These are phyloP conservation scores for Cnemophilus loriae DNA, from an alignment of 2,113 vertebrate species.

Conservation along the genomic window DNA sequence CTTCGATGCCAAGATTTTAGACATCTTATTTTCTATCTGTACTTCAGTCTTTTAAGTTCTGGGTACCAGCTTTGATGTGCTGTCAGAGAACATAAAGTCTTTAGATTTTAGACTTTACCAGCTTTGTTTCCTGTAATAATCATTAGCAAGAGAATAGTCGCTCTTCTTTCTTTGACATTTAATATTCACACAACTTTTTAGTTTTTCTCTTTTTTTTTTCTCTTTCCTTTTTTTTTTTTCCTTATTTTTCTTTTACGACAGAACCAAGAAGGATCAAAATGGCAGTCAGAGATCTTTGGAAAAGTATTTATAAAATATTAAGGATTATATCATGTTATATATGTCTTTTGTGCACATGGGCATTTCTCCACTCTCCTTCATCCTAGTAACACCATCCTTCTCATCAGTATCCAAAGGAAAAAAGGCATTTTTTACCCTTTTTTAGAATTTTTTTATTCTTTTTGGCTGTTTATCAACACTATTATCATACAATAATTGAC, in stretches of 20 bases:
- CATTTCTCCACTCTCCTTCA: neutral
- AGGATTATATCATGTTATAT: neutral
- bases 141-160: neutral
- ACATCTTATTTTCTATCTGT: neutral
- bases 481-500: neutral
- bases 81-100: neutral
- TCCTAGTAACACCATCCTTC: neutral
- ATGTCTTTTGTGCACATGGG: neutral
- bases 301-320: neutral
- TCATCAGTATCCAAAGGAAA: neutral
- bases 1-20: neutral
- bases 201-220: neutral
- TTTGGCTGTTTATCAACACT: neutral
- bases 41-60: neutral
- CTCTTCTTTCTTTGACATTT: neutral
- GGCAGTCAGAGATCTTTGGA: neutral
- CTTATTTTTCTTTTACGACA: neutral
- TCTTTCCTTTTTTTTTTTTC: accelerated
- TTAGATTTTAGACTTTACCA: neutral
- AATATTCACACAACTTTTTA: neutral
- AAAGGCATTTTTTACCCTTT: neutral
- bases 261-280: neutral
- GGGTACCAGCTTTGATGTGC: neutral
- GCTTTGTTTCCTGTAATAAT: neutral
- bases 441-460: neutral